Conservation (phyloP, 2,888 invertebrate species). For the Idaea aversata region DNA sequence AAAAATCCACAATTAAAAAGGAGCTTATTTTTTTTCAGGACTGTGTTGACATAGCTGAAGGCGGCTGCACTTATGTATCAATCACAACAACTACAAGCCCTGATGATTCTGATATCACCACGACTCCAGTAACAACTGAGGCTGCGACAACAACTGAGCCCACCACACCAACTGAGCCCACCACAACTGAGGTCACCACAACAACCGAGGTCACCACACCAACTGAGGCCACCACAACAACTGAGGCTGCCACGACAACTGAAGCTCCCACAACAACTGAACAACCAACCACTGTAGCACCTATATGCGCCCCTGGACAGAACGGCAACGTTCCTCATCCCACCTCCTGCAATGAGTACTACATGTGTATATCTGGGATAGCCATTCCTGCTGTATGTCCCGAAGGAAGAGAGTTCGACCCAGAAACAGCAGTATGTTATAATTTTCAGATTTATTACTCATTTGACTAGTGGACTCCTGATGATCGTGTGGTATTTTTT, state of each 20-base stretch:
- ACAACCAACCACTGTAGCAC: neutral
- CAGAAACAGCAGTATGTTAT: slow-evolving; percentile 6
- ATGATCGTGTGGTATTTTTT: too few relatives aligned
- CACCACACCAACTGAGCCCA: neutral
- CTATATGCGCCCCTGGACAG: slow-evolving; percentile 4
- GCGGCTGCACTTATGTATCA: slow-evolving; percentile 9
- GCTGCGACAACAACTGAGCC: neutral
- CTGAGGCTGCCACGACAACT: neutral
- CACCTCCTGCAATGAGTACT: slow-evolving; percentile 40
- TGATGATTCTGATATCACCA: neutral
- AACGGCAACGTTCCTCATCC: slow-evolving; percentile 34
- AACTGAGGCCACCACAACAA: slow-evolving; percentile 2
- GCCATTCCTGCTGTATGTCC: slow-evolving; percentile 37
- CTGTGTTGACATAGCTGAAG: slow-evolving; percentile 12
- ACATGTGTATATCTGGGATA: slow-evolving; percentile 41
- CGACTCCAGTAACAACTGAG: slow-evolving; percentile 2
- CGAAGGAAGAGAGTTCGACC: slow-evolving; percentile 42
- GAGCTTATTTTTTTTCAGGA: too few relatives aligned
- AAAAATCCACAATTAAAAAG: too few relatives aligned
- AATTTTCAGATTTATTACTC: too few relatives aligned
- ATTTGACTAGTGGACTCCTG: too few relatives aligned
- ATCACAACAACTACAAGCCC: neutral
- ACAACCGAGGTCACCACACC: slow-evolving; percentile 3
- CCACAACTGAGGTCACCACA: neutral
- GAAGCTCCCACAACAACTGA: slow-evolving; percentile 2